A percentile compares a stretch with the other conserved stretches of the same genome.
Conservation (phyloP, 1,140 invertebrate species). For the Eumaeus atala region DNA sequence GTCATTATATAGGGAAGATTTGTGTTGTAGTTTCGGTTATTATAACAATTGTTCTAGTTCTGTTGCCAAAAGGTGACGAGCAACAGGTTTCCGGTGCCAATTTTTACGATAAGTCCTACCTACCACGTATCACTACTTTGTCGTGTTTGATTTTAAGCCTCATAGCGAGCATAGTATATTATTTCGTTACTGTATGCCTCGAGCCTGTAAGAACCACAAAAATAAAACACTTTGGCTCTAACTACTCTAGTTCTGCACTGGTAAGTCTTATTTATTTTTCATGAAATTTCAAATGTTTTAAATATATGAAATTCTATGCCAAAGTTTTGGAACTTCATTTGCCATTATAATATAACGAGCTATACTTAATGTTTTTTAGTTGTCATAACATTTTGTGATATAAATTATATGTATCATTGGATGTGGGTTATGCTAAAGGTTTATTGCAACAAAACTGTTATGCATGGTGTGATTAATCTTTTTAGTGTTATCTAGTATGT, state of each 20-base stretch:
- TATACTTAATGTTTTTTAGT: no score
- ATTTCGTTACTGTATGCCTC: slow-evolving; percentile 50
- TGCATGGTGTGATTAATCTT: no score
- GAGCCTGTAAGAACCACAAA: slow-evolving; percentile 52
- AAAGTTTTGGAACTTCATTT: no score
- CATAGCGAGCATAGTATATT: slow-evolving; percentile 39
- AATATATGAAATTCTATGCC: no score
- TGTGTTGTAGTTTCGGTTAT: slow-evolving; percentile 39
- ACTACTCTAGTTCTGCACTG: slow-evolving; percentile 14
- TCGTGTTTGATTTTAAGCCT: slow-evolving; percentile 43
- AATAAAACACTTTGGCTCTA: slow-evolving; percentile 43
- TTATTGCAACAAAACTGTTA: no score
- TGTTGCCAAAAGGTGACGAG: slow-evolving; percentile 44
- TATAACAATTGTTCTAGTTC: slow-evolving; percentile 50
- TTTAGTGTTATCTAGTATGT: no score
- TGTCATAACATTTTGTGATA: no score
- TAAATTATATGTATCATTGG: no score
- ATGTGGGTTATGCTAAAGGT: no score
- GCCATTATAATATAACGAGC: no score
- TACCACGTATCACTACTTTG: slow-evolving; percentile 47
- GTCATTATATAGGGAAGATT: slow-evolving; percentile 57
- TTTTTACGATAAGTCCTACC: slow-evolving; percentile 58
- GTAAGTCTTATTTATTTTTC: no score
- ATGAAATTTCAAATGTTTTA: no score
- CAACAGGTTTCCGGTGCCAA: slow-evolving; percentile 33